phyloP scores from a whole-genome alignment of 2,888 invertebrate species.

The Panzeria rudis region DNA sequence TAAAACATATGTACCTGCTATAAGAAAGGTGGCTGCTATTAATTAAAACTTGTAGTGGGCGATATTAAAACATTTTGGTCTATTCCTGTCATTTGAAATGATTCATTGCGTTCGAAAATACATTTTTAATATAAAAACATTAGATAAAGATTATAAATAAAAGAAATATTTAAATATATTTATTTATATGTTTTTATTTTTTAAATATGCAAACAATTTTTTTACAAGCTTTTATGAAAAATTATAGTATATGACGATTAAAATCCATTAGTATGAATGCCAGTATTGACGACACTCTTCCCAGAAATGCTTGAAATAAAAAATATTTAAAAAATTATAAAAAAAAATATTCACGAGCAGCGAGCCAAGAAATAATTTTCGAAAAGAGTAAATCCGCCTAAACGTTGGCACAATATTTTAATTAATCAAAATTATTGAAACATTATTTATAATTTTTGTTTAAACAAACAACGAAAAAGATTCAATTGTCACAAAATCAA shows the following conservation, averaged over 20 bases:
- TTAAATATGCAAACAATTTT: neutral
- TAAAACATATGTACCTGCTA: neutral
- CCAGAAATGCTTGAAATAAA: neutral
- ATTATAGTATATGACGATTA: neutral
- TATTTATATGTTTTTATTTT: neutral
- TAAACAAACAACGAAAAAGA: neutral
- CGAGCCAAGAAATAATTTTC: neutral
- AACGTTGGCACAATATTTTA: neutral
- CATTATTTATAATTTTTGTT: neutral
- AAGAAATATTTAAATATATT: neutral
- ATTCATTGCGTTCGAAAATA: slow-evolving; percentile 18
- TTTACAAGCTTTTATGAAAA: neutral
- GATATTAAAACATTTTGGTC: neutral
- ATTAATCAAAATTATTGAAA: neutral
- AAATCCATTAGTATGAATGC: slow-evolving; percentile 30
- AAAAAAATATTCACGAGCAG: slow-evolving; percentile 2
- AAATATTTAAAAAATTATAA: neutral
- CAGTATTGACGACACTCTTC: slow-evolving; percentile 45
- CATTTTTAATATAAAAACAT: neutral
- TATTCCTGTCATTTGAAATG: neutral
- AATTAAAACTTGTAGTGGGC: neutral
- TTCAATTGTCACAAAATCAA: neutral
- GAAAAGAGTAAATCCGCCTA: neutral
- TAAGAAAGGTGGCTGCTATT: neutral
- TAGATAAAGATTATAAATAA: neutral